Base-by-base conservation (phyloP, 2,888 invertebrate genomes). In the Pseudeuparius sepicola region DNA sequence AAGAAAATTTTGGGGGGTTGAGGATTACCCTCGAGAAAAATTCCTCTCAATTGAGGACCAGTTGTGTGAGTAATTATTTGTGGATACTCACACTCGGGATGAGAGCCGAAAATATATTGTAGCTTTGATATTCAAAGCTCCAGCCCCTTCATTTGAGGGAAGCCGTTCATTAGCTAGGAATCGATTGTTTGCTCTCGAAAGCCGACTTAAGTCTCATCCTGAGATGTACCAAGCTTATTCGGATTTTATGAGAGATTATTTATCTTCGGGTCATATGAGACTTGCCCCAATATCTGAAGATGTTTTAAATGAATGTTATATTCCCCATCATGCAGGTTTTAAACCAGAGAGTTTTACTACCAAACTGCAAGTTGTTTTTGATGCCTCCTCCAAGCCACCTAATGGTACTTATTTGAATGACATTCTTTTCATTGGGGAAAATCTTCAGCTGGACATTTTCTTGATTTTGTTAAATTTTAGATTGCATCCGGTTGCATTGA, bases 161-260 rank as follows among this genome's bases (percentile, higher is more conserved):
- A 16, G 7, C 15, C 14, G 25, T 7, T 10, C 9, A 5, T 9
- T 35, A 24, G 38, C 38, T 3, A 7, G 28, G 10, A 18, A 14
- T 10, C 24, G 34, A 14, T 41, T 41, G 32, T 23, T 27, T 6
- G 14, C 27, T 14, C 29, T 41, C 5, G 41, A 41, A 35, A 24
- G 30, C 12, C 14, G 31, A 29, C 20, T 38, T 12, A 12, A 27
- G 17, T 13, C 14, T n/a, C 23, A 41, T 14, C 36, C 29, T 13
- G 5, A 10, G 9, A 6, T 40, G 7, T 15, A 33, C 26, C 10
- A 13, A 14, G 32, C 30, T 14, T 40, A 40, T 26, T 29, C 24
- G 14, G 9, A 23, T 1, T 28, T 38, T 23, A 30, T 39, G 24
- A 11, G 24, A 12, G 30, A 39, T 15, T 39, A 36, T 35, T 11